Conservation (phyloP, 2,113 vertebrate species). For the Hyaena hyaena region DNA sequence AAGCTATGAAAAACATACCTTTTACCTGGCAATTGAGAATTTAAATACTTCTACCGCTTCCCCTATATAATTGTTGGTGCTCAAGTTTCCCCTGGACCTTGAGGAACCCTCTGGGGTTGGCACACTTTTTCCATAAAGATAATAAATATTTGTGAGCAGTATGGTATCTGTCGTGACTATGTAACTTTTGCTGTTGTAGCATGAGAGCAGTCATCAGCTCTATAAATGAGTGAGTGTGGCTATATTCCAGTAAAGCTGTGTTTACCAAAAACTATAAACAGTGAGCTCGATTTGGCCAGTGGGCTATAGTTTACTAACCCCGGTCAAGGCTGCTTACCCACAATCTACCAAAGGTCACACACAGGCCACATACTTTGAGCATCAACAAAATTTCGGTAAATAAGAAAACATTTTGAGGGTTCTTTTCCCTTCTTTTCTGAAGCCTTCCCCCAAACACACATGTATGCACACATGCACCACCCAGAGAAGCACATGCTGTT, state of each 20-base stretch:
- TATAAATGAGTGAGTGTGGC: not conserved
- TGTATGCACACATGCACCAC: not conserved
- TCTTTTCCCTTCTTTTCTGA: not conserved
- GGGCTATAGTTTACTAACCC: not conserved
- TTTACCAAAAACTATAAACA: not conserved
- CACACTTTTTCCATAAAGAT: constrained; percentile 23
- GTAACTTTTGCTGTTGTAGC: not conserved
- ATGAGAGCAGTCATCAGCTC: not conserved
- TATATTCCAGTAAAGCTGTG: not conserved
- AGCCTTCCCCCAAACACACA: not conserved
- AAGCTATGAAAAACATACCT: not conserved
- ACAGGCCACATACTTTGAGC: not conserved
- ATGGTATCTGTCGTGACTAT: not conserved
- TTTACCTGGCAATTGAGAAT: not conserved
- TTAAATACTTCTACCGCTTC: not conserved
- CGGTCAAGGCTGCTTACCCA: not conserved
- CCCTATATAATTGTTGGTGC: not conserved
- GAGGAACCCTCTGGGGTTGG: not conserved
- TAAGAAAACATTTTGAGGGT: not conserved
- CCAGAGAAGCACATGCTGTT: not conserved
- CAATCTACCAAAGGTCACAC: not conserved
- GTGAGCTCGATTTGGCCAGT: not conserved
- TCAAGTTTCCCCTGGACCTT: not conserved
- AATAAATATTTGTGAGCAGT: constrained; percentile 25
- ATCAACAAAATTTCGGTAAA: not conserved